Evolutionary conservation across 1,140 invertebrate species (phyloP).

Genomic region (Musca vetustissima): DNA sequence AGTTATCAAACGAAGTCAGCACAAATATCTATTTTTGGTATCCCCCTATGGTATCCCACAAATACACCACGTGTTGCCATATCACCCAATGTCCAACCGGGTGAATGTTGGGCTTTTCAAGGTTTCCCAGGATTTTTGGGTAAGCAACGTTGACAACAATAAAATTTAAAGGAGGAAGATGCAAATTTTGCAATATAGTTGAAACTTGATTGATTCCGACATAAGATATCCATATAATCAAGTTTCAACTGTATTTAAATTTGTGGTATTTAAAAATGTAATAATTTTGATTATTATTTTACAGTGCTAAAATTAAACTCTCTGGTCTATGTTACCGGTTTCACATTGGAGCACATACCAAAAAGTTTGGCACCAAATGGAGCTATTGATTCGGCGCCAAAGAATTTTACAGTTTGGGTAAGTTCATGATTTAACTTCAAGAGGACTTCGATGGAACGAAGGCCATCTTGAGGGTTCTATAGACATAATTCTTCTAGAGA

Average conservation of each 20-base stretch:
- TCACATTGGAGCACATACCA: constrained; percentile 90
- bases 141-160: constrained; percentile 33
- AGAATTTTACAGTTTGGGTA: constrained; percentile 86
- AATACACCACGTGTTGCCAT: constrained; percentile 90
- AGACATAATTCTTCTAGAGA: no score
- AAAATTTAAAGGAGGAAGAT: neutral
- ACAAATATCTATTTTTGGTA: constrained; percentile 77
- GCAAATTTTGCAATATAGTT: no score
- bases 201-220: neutral
- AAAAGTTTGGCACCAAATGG: constrained; percentile 74
- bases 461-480: no score
- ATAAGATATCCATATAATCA: neutral
- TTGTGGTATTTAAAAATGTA: neutral
- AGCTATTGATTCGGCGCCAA: constrained; percentile 90
- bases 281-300: neutral
- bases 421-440: constrained; percentile 41
- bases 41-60: constrained; percentile 83
- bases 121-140: constrained; percentile 81
- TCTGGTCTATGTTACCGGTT: constrained; percentile 78
- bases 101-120: constrained; percentile 97
- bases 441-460: no score
- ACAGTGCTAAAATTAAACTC: constrained; percentile 75
- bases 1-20: constrained; percentile 81
- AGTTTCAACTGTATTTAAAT: neutral
- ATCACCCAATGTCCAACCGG: constrained; percentile 86